phyloP scores from a whole-genome alignment of 2,888 invertebrate species.

The Charanyca ferruginea region DNA sequence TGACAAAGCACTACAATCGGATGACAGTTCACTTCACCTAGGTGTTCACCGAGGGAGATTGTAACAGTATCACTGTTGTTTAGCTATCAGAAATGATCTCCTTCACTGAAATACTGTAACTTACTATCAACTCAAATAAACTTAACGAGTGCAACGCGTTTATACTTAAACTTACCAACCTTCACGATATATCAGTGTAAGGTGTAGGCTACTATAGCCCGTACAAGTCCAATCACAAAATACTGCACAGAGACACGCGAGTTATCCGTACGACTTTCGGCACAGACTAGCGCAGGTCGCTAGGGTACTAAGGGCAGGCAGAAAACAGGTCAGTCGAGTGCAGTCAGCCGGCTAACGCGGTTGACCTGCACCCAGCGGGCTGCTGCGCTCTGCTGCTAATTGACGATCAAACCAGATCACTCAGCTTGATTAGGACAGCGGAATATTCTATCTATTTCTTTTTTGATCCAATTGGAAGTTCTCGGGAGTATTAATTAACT shows the following conservation, averaged over 20 bases:
- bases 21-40: no score
- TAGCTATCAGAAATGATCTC: no score
- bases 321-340: constrained; percentile 76
- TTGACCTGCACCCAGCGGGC: constrained; percentile 67
- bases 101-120: no score
- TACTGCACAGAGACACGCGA: constrained; percentile 21
- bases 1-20: no score
- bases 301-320: constrained; percentile 11
- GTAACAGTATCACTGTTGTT: no score
- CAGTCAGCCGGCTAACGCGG: constrained; percentile 68
- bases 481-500: constrained; percentile 19
- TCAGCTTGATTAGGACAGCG: constrained; percentile 30
- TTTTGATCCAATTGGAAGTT: constrained; percentile 21
- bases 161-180: no score
- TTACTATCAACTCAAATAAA: no score
- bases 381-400: constrained; percentile 59
- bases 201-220: no score
- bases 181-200: no score
- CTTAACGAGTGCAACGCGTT: no score
- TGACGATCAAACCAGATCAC: constrained; percentile 57
- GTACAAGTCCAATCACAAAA: not conserved
- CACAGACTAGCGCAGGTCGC: constrained; percentile 29
- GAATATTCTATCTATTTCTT: constrained; percentile 37
- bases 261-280: not conserved
- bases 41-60: no score